Percentiles rank a stretch among this genome's conserved stretches.
These are phyloP conservation scores for Phymastichus coffea DNA, from an alignment of 1,140 invertebrate species.

Conservation along the genomic window DNA sequence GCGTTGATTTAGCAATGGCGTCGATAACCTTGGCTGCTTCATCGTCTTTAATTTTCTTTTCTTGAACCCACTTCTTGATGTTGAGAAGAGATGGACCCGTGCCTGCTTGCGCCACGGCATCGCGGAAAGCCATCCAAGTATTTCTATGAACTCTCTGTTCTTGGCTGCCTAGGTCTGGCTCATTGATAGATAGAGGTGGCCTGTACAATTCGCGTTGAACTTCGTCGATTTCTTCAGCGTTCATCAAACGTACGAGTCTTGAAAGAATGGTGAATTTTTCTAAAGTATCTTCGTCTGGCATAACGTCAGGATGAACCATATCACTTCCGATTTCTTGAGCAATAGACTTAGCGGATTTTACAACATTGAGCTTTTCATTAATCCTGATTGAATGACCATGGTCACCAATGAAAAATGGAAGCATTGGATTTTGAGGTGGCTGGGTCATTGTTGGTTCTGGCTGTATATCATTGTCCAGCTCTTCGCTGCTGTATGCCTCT, in stretches of 20 bases:
- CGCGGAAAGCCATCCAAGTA: slow-evolving; percentile 61
- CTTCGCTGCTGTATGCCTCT: no score
- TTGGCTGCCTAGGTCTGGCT: slow-evolving; percentile 53
- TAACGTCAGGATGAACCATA: slow-evolving; percentile 59
- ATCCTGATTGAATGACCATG: slow-evolving; percentile 52
- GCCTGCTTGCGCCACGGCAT: slow-evolving; percentile 63
- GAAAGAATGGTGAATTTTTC: slow-evolving; percentile 65
- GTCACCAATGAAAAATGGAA: slow-evolving; percentile 58
- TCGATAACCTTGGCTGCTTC: slow-evolving; percentile 62
- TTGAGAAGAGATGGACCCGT: slow-evolving; percentile 63
- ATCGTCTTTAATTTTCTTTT: slow-evolving; percentile 54
- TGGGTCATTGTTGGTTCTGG: slow-evolving; percentile 52
- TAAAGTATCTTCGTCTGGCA: slow-evolving; percentile 59
- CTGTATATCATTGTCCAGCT: slow-evolving; percentile 43
- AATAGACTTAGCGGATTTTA: slow-evolving; percentile 54
- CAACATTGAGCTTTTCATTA: slow-evolving; percentile 39
- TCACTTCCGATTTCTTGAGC: slow-evolving; percentile 60
- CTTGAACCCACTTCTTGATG: slow-evolving; percentile 62
- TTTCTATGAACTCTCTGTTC: background rate
- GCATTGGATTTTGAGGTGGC: slow-evolving; percentile 52
- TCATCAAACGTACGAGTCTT: slow-evolving; percentile 62
- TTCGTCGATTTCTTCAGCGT: slow-evolving; percentile 56
- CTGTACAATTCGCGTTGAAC: slow-evolving; percentile 40
- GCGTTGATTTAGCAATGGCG: slow-evolving; percentile 55
- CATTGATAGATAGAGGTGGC: slow-evolving; percentile 26